phyloP scores from a whole-genome alignment of 2,888 invertebrate genomes.

The Tetheella fluctuosa region DNA sequence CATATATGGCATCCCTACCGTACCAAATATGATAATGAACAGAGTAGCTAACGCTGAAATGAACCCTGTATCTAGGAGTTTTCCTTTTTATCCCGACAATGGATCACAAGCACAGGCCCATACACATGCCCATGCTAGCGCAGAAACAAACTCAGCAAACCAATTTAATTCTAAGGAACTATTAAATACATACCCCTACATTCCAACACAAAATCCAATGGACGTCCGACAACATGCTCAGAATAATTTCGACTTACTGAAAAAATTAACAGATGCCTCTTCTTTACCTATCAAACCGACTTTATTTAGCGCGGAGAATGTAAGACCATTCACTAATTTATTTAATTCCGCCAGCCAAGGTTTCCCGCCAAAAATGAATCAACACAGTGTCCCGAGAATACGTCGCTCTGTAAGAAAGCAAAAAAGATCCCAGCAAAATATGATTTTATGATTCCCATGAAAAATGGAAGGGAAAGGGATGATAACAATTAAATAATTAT shows the following conservation, averaged over 20 bases:
- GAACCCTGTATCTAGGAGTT: not conserved
- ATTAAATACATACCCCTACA: not conserved
- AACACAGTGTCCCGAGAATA: not conserved
- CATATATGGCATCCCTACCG: not conserved
- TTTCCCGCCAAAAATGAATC: not conserved
- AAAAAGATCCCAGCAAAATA: not conserved
- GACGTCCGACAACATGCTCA: not conserved
- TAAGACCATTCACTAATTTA: slow-evolving; percentile 3
- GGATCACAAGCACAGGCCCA: not conserved
- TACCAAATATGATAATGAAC: not conserved
- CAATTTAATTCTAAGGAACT: not conserved
- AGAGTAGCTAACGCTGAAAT: not conserved
- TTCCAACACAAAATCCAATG: slow-evolving; percentile 7
- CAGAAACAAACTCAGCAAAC: not conserved
- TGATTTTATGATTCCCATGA: not conserved
- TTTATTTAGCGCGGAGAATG: not conserved
- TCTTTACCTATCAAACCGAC: not conserved
- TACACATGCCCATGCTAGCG: not conserved
- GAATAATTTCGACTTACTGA: not conserved
- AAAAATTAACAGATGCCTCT: not conserved
- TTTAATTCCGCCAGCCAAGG: not conserved
- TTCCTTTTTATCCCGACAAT: not conserved
- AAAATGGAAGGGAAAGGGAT: not conserved
- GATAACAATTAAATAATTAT: not conserved
- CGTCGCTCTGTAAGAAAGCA: not conserved